Conservation (phyloP, 2,888 invertebrate species). For the Sesamia inferens region DNA sequence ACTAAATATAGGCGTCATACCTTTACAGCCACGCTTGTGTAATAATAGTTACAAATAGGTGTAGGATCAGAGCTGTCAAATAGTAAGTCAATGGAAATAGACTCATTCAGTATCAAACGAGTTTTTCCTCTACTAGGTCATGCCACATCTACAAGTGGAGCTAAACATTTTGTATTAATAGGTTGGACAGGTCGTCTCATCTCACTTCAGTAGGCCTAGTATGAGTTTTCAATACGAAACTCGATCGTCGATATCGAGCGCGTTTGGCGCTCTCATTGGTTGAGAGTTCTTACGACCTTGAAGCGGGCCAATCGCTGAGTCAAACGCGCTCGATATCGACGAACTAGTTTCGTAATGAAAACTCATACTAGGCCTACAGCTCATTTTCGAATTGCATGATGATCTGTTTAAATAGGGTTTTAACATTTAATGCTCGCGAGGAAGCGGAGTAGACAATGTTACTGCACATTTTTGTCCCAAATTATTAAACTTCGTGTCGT, state of each 20-base stretch:
- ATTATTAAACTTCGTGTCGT: not conserved
- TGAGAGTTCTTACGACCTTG: too few species aligned
- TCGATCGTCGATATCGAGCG: too few species aligned
- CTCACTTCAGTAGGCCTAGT: too few species aligned
- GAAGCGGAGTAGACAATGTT: not conserved
- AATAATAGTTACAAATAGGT: not conserved
- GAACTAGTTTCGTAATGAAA: too few species aligned
- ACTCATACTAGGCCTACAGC: too few species aligned
- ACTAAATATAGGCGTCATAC: too few species aligned
- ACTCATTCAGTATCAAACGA: not conserved
- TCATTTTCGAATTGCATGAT: conserved; percentile 9
- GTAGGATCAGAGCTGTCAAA: not conserved
- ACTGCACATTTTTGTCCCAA: not conserved
- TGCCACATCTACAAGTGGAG: not conserved
- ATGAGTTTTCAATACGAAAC: too few species aligned
- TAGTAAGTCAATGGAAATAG: not conserved
- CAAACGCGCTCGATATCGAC: too few species aligned
- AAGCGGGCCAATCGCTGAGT: too few species aligned
- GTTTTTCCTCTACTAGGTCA: not conserved
- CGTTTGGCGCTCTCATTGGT: too few species aligned
- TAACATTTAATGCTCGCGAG: conserved; percentile 11
- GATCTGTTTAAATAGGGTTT: conserved; percentile 29
- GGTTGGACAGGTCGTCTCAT: conserved; percentile 27
- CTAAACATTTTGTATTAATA: not conserved
- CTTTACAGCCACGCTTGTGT: too few species aligned